phyloP scores from a whole-genome alignment of 2,797 vertebrate species.

The Chiroxiphia lanceolata region DNA sequence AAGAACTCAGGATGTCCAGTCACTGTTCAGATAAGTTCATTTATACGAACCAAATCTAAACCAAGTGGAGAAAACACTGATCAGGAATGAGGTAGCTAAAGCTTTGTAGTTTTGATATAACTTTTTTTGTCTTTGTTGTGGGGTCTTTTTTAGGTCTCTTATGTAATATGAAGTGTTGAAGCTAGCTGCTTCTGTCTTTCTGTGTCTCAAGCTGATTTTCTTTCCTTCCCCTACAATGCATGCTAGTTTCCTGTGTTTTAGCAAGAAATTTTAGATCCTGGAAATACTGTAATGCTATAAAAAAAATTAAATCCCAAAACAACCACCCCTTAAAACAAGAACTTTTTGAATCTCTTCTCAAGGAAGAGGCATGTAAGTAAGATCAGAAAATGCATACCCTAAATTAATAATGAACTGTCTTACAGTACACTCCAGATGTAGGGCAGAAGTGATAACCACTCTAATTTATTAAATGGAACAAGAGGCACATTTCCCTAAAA shows the following conservation, averaged over 20 bases:
- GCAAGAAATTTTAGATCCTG: not conserved
- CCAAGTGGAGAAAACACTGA: not conserved
- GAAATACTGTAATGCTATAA: not conserved
- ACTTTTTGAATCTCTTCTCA: not conserved
- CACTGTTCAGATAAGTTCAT: not conserved
- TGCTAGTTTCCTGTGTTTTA: not conserved
- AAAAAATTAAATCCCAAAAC: not conserved
- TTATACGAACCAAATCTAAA: not conserved
- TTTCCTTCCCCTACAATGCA: not conserved
- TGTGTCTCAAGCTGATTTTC: not conserved
- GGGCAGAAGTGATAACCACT: not conserved
- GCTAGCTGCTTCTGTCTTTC: not conserved
- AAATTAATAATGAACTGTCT: slow-evolving; percentile 22
- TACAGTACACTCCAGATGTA: not conserved
- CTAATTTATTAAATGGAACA: not conserved
- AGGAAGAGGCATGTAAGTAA: not conserved
- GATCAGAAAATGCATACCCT: not conserved
- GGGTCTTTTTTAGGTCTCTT: not conserved
- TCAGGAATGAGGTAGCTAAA: not conserved
- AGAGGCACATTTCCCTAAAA: not conserved
- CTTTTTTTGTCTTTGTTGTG: not conserved
- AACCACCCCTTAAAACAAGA: not conserved
- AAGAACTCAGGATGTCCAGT: not conserved
- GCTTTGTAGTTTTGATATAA: not conserved
- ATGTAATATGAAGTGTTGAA: not conserved